Evolutionary conservation across 2,113 vertebrate species (phyloP).

Genomic region (Tricholaema leucomelas): DNA sequence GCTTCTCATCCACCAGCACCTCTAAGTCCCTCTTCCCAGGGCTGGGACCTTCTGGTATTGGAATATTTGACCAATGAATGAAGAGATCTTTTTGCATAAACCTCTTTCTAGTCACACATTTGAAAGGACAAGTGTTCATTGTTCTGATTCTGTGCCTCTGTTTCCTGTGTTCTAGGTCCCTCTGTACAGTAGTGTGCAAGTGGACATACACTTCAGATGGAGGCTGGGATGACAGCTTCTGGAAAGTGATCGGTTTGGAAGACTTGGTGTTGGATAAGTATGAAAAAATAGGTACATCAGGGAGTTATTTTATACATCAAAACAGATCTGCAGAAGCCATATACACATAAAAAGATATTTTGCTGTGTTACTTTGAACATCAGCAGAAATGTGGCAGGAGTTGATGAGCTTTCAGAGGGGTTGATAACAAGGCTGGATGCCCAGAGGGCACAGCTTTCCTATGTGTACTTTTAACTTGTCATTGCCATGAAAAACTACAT

Average conservation of each 20-base stretch:
- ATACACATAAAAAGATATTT: neutral
- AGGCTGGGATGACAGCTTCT: conserved; percentile 93
- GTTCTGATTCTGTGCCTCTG: neutral
- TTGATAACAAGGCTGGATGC: neutral
- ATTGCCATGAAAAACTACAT: neutral
- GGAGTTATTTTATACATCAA: neutral
- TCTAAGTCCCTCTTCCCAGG: no score
- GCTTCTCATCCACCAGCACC: no score
- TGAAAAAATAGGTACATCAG: conserved; percentile 86
- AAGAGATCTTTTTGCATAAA: neutral
- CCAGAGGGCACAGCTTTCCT: neutral
- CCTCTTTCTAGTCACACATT: neutral
- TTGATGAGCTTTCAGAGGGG: neutral
- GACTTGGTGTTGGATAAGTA: conserved; percentile 86
- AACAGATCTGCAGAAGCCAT: neutral
- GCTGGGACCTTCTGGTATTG: neutral
- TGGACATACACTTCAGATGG: conserved; percentile 90
- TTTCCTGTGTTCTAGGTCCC: conserved; percentile 79
- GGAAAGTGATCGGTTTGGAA: conserved; percentile 85
- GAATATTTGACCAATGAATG: neutral
- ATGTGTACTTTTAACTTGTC: neutral
- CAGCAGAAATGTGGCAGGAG: neutral
- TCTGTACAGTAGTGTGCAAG: conserved; percentile 94
- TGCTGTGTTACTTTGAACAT: neutral
- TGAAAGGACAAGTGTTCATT: neutral